phyloP scores from a whole-genome alignment of 2,113 vertebrate genomes.

The Calypte anna region DNA sequence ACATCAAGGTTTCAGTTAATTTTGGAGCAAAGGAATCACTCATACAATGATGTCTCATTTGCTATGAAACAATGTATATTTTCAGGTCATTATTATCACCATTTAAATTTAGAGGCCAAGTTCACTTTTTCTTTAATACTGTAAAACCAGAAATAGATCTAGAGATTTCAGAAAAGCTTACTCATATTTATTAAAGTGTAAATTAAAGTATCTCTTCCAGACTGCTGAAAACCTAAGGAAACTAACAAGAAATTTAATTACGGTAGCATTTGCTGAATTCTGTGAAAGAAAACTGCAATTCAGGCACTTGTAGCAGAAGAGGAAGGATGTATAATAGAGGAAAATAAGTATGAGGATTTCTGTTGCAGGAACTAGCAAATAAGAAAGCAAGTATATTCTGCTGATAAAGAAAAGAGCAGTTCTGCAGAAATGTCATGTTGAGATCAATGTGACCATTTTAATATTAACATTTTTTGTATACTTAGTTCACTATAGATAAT shows the following conservation, averaged over 20 bases:
- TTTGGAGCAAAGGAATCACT: neutral
- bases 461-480: neutral
- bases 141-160: neutral
- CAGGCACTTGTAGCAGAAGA: neutral
- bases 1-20: neutral
- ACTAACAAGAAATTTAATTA: neutral
- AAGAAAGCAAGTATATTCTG: neutral
- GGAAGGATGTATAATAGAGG: neutral
- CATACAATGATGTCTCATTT: neutral
- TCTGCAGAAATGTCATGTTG: conserved; percentile 1
- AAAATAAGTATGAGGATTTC: neutral
- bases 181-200: neutral
- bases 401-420: neutral
- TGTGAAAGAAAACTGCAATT: neutral
- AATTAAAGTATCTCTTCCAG: neutral
- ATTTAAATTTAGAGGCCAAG: neutral
- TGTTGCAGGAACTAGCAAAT: neutral
- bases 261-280: neutral
- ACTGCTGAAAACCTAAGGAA: neutral
- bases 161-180: neutral
- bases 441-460: neutral
- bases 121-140: neutral
- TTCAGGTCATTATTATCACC: too few relatives aligned
- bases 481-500: conserved; percentile 1
- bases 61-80: neutral